A percentile compares a stretch with the other conserved stretches of the same genome.
Conservation (phyloP, 2,888 invertebrate genomes). For the Salticus scenicus region DNA sequence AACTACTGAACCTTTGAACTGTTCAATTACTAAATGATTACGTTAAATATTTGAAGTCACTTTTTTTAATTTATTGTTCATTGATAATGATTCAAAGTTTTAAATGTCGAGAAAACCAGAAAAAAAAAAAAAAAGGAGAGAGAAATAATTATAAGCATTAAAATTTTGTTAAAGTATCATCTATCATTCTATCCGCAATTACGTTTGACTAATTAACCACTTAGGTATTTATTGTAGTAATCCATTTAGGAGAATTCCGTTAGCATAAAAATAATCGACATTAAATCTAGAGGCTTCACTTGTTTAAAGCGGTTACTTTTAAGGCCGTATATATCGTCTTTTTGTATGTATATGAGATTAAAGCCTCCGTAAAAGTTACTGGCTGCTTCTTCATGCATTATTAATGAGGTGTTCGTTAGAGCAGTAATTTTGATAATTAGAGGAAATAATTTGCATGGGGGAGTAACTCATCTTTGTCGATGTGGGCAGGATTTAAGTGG, state of each 20-base stretch:
- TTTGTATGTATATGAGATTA: neutral
- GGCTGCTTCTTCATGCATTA: neutral
- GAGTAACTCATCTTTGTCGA: neutral
- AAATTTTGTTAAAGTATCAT: no score
- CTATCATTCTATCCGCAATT: no score
- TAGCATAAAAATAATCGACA: neutral
- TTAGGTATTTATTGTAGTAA: no score
- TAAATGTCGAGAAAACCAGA: no score
- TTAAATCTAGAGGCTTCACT: neutral
- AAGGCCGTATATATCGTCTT: neutral
- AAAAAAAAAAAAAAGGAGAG: no score
- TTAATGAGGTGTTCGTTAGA: neutral
- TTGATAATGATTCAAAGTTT: no score
- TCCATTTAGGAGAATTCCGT: neutral
- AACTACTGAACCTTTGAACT: no score
- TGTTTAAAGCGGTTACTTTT: neutral
- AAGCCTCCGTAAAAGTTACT: neutral
- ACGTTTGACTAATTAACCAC: no score
- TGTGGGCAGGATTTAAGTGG: neutral
- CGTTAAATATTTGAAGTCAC: no score
- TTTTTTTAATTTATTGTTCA: no score
- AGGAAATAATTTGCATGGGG: neutral
- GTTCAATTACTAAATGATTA: no score
- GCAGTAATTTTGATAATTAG: neutral
- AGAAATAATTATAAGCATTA: no score